Conservation (phyloP, 1,140 invertebrate genomes). For the Episyrphus balteatus region DNA sequence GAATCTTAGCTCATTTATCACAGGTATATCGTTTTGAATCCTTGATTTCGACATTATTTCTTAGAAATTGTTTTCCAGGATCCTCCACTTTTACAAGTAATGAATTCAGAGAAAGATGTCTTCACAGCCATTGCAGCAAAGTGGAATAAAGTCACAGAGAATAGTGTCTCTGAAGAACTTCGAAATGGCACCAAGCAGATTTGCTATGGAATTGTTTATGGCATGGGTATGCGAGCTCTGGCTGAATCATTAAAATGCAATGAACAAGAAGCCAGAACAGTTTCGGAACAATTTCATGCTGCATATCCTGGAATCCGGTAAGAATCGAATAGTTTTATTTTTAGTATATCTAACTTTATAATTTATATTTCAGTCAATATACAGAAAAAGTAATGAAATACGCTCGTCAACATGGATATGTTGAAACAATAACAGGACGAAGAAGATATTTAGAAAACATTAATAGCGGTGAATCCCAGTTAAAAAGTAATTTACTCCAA, state of each 20-base stretch:
- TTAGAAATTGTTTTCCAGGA: slow-evolving; percentile 41
- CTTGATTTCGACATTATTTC: background rate
- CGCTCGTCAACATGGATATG: slow-evolving; percentile 62
- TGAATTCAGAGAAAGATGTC: slow-evolving; percentile 68
- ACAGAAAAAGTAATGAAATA: slow-evolving; percentile 52
- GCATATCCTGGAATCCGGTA: slow-evolving; percentile 60
- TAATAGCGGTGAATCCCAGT: slow-evolving; percentile 46
- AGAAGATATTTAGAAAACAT: slow-evolving; percentile 71
- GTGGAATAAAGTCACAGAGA: slow-evolving; percentile 58
- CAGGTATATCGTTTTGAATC: too few relatives aligned
- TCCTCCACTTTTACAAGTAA: slow-evolving; percentile 52
- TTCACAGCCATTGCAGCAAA: slow-evolving; percentile 77
- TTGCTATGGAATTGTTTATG: slow-evolving; percentile 96
- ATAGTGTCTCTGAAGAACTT: slow-evolving; percentile 53
- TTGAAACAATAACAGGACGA: slow-evolving; percentile 72
- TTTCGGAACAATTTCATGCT: slow-evolving; percentile 73
- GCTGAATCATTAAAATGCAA: slow-evolving; percentile 68
- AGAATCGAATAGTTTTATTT: background rate
- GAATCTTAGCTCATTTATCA: slow-evolving; percentile 85
- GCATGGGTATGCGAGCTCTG: slow-evolving; percentile 85
- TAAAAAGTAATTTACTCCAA: slow-evolving; percentile 43
- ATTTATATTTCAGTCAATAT: slow-evolving; percentile 42
- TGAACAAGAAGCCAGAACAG: slow-evolving; percentile 65
- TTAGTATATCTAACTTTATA: background rate
- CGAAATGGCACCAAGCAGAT: slow-evolving; percentile 85